Conservation (phyloP, 2,113 vertebrate genomes). For the Platysteira castanea region DNA sequence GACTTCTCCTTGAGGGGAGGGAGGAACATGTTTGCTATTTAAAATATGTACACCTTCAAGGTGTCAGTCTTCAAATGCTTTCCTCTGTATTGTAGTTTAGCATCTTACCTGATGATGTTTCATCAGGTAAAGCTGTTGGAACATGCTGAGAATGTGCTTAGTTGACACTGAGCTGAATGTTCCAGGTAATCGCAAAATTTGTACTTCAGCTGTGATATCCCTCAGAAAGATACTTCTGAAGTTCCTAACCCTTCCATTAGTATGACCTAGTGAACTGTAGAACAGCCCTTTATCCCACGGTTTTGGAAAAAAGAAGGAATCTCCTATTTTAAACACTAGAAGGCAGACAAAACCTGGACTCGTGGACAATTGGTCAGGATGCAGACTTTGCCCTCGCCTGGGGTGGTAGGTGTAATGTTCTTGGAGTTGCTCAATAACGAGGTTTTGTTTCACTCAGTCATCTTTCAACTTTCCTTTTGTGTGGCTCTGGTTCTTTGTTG, state of each 20-base stretch:
- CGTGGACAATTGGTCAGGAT: rapidly evolving
- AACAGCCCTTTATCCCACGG: not conserved
- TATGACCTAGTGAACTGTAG: not conserved
- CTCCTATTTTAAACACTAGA: not conserved
- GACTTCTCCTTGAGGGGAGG: not conserved
- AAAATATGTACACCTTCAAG: not conserved
- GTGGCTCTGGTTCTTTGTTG: not conserved
- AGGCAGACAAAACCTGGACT: not conserved
- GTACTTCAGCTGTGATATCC: not conserved
- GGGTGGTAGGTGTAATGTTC: not conserved
- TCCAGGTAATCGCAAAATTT: not conserved
- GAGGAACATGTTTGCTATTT: not conserved
- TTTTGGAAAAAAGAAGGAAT: not conserved
- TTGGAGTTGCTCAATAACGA: not conserved
- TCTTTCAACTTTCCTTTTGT: not conserved
- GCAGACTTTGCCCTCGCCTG: not conserved
- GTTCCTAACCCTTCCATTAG: not conserved
- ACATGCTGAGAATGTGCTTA: not conserved
- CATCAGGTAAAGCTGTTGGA: not conserved
- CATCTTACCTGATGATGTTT: not conserved
- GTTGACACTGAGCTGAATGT: not conserved
- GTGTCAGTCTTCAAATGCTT: not conserved
- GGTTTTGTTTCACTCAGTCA: not conserved
- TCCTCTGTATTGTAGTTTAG: not conserved
- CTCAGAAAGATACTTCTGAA: not conserved